phyloP scores from a whole-genome alignment of 2,888 invertebrate species.

The Ophion costatus region DNA sequence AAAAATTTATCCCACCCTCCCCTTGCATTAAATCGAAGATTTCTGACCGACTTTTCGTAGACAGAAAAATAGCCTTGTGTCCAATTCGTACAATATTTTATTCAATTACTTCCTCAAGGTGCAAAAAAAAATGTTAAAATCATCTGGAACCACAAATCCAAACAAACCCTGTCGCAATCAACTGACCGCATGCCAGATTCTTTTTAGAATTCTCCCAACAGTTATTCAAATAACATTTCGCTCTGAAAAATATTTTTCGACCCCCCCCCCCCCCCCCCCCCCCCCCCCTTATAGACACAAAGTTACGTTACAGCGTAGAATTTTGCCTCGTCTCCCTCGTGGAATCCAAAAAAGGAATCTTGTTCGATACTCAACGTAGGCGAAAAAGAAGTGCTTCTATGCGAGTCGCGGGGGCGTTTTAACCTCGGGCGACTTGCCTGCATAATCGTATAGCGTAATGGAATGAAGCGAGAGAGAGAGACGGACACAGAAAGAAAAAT shows the following conservation, averaged over 20 bases:
- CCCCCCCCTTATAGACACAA: constrained; percentile 21
- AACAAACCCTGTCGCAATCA: neutral
- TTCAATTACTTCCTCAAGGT: neutral
- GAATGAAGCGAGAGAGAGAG: neutral
- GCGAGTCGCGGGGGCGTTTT: constrained; percentile 59
- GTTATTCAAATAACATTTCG: neutral
- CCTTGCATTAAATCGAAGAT: no score
- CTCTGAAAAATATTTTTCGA: neutral
- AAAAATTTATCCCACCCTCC: neutral
- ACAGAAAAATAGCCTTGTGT: neutral
- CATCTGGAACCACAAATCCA: neutral
- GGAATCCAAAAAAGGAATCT: constrained; percentile 68
- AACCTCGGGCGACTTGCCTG: constrained; percentile 49
- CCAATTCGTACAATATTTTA: neutral
- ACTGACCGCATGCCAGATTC: neutral
- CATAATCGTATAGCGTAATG: constrained; percentile 29
- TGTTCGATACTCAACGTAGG: constrained; percentile 63
- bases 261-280: neutral
- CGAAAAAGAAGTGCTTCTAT: constrained; percentile 51
- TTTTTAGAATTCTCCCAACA: neutral
- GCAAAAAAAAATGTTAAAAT: neutral
- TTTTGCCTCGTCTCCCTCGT: constrained; percentile 46
- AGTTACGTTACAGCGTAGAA: constrained; percentile 31
- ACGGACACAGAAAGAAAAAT: neutral
- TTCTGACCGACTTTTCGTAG: no score